These are phyloP conservation scores for Potamarius usumacintae DNA, from an alignment of 2,113 vertebrate genomes.

Conservation along the genomic window DNA sequence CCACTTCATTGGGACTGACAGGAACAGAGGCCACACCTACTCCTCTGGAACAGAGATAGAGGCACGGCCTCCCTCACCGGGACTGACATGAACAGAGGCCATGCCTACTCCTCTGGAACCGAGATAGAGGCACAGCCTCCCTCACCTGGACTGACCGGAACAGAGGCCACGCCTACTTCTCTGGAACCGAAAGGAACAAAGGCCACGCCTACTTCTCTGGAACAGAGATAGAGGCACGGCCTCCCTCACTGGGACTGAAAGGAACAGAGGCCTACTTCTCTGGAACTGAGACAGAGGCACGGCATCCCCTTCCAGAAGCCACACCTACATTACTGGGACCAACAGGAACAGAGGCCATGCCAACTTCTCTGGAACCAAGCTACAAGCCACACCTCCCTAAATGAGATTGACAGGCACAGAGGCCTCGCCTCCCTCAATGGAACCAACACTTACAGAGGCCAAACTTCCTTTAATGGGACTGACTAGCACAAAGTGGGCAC, in stretches of 20 bases:
- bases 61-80: too few relatives aligned
- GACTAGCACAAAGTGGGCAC: not conserved
- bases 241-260: not conserved
- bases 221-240: too few relatives aligned
- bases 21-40: not conserved
- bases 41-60: not conserved
- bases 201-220: not conserved
- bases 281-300: not conserved
- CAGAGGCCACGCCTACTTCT: not conserved
- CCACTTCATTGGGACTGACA: not conserved
- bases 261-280: not conserved
- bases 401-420: not conserved
- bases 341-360: not conserved
- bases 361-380: not conserved
- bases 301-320: not conserved
- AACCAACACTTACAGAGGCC: not conserved
- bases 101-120: not conserved
- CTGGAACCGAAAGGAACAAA: too few relatives aligned
- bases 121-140: too few relatives aligned
- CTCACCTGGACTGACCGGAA: too few relatives aligned
- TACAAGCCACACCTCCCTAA: not conserved
- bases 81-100: not conserved
- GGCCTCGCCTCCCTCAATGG: not conserved
- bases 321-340: not conserved
- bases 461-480: not conserved